Evolutionary conservation across 2,888 invertebrate species (phyloP), one percentile per base, ranked within the genome.

Genomic region (Lithophane socia): DNA sequence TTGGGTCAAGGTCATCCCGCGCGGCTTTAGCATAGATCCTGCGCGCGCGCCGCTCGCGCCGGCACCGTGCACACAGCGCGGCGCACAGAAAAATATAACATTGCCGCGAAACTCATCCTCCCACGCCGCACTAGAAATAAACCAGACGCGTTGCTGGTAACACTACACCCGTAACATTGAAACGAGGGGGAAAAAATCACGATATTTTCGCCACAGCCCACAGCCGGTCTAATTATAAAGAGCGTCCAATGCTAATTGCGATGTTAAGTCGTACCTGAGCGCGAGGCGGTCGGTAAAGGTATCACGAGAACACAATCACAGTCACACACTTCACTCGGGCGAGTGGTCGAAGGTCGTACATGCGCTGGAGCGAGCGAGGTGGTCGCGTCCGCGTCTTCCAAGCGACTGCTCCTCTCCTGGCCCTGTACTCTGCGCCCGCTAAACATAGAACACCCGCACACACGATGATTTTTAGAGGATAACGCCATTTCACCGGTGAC

Each of bases 241-340:
- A 52, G 75, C 79, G 82, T 77, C 79, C 75, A 90, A 91, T 91
- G 83, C 83, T 89, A 88, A 85, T 86, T 88, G 86, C 78, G 86
- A 77, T 76, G 83, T 80, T 82, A 79, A 83, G 82, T 76, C 88
- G 89, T 92, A 92, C 92, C 92, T 93, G 92, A 88, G 88, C 88
- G 90, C 87, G 88, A 79, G 87, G 79, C 79, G 79, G 80, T 87
- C 60, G 83, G 88, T 89, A 88, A 90, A 90, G 90, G 87, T 91
- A 90, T 91, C 90, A 91, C 91, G 89, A 92, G 91, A 93, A 92
- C 95, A 96, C 96, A 92, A 94, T 93, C 96, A 96, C 96, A 95
- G 93, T 93, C 96, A 96, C 95, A 94, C 95, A 95, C 96, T 94
- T 95, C 96, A 95, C 96, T 96, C 96, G 91, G 90, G 83, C 93